A percentile compares a stretch with the other conserved stretches of the same genome.
These are phyloP conservation scores for Poecilia picta DNA, from an alignment of 2,797 vertebrate genomes.

Conservation along the genomic window DNA sequence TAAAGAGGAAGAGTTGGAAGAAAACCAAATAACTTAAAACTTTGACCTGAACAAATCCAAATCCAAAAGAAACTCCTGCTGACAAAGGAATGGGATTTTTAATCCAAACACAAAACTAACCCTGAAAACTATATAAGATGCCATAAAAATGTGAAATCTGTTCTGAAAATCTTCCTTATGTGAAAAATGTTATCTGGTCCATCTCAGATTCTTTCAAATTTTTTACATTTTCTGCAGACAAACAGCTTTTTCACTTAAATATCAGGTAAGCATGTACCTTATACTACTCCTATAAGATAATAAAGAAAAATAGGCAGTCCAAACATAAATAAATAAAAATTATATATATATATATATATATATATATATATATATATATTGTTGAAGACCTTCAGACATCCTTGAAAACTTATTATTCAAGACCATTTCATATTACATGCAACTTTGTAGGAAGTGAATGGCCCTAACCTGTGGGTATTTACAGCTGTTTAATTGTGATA, in stretches of 20 bases:
- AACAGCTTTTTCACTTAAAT: background rate
- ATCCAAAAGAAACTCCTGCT: background rate
- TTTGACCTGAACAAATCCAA: background rate
- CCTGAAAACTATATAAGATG: background rate
- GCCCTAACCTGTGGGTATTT: background rate
- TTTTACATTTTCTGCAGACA: background rate
- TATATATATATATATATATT: too few species aligned
- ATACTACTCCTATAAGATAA: background rate
- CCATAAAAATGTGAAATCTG: background rate
- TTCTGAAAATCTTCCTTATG: background rate
- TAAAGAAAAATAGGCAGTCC: background rate
- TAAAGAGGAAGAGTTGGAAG: background rate
- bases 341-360: too few species aligned
- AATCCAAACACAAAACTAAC: background rate
- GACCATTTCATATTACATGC: background rate
- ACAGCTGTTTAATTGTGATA: background rate
- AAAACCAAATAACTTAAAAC: background rate
- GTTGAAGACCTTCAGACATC: background rate
- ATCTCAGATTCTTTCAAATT: background rate
- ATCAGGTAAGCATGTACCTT: background rate
- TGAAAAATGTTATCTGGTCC: background rate
- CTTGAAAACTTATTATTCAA: background rate
- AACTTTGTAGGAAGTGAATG: background rate
- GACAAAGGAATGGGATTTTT: background rate
- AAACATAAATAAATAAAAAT: background rate